phyloP scores from a whole-genome alignment of 2,113 vertebrate species.

The Tragulus kanchil region DNA sequence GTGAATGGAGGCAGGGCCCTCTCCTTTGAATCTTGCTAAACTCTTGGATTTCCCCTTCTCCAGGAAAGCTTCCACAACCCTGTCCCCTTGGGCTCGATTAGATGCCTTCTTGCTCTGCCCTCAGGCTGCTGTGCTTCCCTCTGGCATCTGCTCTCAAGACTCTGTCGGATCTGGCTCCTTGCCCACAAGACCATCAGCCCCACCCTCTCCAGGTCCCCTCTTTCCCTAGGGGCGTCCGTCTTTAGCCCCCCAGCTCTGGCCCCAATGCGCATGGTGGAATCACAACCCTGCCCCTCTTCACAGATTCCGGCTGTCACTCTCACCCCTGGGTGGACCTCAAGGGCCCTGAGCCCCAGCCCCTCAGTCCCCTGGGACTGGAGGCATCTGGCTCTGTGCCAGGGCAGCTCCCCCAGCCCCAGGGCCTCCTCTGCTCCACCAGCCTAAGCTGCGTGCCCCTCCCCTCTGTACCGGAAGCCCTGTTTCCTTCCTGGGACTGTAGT shows the following conservation, averaged over 20 bases:
- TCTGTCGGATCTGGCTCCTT: not conserved
- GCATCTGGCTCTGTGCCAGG: not conserved
- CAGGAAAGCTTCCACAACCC: not conserved
- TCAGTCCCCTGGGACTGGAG: not conserved
- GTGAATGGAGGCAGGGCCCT: not conserved
- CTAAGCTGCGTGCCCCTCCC: not conserved
- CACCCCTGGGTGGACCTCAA: not conserved
- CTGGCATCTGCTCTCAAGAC: not conserved
- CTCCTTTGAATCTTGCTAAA: not conserved
- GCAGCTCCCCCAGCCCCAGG: not conserved
- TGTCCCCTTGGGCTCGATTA: not conserved
- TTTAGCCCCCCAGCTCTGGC: not conserved
- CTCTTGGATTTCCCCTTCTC: not conserved
- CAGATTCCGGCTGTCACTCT: not conserved
- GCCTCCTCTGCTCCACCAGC: not conserved
- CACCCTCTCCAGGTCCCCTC: not conserved
- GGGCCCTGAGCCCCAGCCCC: not conserved
- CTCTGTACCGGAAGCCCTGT: not conserved
- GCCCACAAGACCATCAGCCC: not conserved
- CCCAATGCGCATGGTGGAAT: not conserved
- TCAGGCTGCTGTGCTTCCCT: not conserved
- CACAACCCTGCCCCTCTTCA: not conserved
- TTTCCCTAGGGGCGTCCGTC: not conserved
- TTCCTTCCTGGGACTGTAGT: not conserved
- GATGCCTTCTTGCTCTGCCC: not conserved